These are phyloP conservation scores for Dolichotis patagonum DNA, from an alignment of 2,113 vertebrate genomes.

Conservation along the genomic window DNA sequence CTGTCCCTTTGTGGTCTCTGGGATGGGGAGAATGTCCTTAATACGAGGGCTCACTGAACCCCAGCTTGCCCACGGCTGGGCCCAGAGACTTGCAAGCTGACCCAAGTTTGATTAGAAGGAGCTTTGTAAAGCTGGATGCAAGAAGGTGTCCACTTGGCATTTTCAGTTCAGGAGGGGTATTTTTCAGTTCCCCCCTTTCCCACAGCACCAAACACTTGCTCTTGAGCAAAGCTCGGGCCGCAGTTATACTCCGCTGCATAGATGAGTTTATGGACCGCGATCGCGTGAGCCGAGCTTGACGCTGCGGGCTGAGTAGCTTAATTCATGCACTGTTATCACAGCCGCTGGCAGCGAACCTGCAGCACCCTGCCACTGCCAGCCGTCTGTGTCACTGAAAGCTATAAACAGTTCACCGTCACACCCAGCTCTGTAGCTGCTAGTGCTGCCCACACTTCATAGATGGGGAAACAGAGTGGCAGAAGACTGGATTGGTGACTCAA, in stretches of 20 bases:
- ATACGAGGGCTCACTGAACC: not conserved
- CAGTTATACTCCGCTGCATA: not conserved
- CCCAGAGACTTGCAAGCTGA: not conserved
- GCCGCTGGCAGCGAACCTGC: rapidly evolving
- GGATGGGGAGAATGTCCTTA: not conserved
- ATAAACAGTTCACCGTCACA: not conserved
- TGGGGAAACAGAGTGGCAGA: not conserved
- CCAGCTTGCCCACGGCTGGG: not conserved
- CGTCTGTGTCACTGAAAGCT: not conserved
- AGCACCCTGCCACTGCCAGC: not conserved
- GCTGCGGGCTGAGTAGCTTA: not conserved
- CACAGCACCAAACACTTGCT: not conserved
- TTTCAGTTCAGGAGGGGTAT: not conserved
- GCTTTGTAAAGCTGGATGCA: not conserved
- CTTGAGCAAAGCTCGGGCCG: not conserved
- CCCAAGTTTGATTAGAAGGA: not conserved
- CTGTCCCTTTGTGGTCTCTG: not conserved
- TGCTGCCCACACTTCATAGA: not conserved
- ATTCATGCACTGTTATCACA: not conserved
- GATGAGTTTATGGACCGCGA: not conserved
- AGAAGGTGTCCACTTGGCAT: not conserved
- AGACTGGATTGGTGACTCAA: not conserved
- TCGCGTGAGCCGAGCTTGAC: not conserved
- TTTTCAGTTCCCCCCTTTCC: not conserved
- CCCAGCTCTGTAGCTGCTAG: not conserved